Conservation (phyloP, 2,113 vertebrate genomes). For the Sigmodon hispidus region DNA sequence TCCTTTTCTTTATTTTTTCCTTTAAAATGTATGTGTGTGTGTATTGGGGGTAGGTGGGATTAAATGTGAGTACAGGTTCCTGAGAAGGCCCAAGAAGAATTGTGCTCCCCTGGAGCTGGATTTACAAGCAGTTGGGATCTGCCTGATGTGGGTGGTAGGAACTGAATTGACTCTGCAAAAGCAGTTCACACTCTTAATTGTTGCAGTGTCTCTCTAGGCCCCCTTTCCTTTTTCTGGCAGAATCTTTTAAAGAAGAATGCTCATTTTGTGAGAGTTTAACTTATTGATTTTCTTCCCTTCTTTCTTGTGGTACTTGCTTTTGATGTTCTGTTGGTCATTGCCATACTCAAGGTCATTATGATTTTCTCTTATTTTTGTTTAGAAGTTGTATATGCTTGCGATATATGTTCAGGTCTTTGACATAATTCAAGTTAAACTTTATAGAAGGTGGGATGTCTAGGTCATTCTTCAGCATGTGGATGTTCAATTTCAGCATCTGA, state of each 20-base stretch:
- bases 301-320: neutral
- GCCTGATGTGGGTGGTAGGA: neutral
- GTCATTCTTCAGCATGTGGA: neutral
- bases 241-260: conserved; percentile 5
- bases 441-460: neutral
- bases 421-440: neutral
- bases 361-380: neutral
- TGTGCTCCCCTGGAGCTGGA: neutral
- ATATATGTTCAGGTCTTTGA: neutral
- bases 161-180: neutral
- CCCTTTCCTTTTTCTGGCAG: neutral
- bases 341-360: conserved; percentile 3
- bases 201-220: neutral
- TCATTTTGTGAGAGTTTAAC: neutral
- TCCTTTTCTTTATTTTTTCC: neutral
- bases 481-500: neutral
- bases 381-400: neutral
- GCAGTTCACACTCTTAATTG: neutral
- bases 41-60: neutral
- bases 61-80: neutral
- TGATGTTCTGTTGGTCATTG: neutral
- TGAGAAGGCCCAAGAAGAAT: neutral
- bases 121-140: neutral
- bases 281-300: conserved; percentile 1
- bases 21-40: neutral